Evolutionary conservation across 2,113 vertebrate genomes (phyloP), one percentile per base, ranked within the genome.

Genomic region (Crotalus helleri): DNA sequence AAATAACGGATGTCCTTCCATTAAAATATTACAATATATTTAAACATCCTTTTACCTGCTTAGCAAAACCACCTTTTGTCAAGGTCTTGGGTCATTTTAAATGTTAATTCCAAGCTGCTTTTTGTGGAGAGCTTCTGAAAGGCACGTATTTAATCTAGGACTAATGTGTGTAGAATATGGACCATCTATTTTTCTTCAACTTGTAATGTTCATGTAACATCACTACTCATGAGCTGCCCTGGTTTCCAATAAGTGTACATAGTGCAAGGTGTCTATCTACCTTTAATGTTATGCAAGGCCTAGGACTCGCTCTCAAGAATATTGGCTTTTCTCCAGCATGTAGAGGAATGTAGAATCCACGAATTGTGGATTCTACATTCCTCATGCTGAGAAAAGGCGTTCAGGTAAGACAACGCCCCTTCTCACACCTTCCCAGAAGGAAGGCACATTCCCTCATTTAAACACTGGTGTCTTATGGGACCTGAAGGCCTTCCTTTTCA

Each of bases 1-100:
- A 97, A 97, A 94, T 96, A 98, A 91, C 97, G 96, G 97, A 98
- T 98, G 97, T 98, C 97, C 97, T 98, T 97, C 95, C 95, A 97
- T 97, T 96, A 97, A 95, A 93, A 94, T 93, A 94, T 93, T 94
- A 94, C 94, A 97, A 95, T 57, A 94, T 93, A 90, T 97, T 97
- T 96, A 97, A 97, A 98, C 96, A 97, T 97, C 96, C 97, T 97
- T 96, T 97, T 97, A 98, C 97, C 97, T 97, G 96, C 88, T 92
- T 92, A 85, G 96, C 86, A 96, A 93, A 95, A 96, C 88, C 94
- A 96, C 93, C 96, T 96, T 96, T 85, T 94, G 94, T 96, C 95
- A 96, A 95, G 95, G 95, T 96, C 96, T 95, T 88, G 87, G 95
- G 92, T 95, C 95, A 96, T 0, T 93, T 89, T 87, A 95, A 95